Evolutionary conservation across 2,113 vertebrate genomes (phyloP).

Genomic region (Cololabis saira): DNA sequence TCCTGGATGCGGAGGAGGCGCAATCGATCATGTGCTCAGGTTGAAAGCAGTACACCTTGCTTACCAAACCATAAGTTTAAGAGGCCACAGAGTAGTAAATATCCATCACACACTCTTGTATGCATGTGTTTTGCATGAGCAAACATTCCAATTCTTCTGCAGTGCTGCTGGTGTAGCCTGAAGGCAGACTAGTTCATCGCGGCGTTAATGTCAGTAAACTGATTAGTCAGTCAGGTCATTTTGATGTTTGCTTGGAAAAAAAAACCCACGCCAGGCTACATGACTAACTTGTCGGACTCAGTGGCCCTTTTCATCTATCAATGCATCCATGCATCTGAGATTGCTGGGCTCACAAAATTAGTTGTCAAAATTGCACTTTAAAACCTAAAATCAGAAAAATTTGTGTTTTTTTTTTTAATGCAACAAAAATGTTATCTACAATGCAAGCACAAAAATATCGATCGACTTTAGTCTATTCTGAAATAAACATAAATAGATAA

Average conservation of each 20-base stretch:
- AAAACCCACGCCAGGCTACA: conserved; percentile 33
- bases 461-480: too few species aligned
- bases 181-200: conserved; percentile 55
- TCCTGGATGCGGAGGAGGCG: too few species aligned
- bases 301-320: background rate
- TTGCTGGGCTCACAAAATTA: background rate
- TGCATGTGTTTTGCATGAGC: conserved; percentile 6
- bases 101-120: background rate
- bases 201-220: conserved; percentile 72
- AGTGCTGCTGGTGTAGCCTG: conserved; percentile 55
- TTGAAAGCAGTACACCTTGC: too few species aligned
- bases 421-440: too few species aligned
- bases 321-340: background rate
- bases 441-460: too few species aligned
- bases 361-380: background rate
- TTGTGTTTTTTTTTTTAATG: too few species aligned
- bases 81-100: too few species aligned
- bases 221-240: conserved; percentile 67
- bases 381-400: too few species aligned
- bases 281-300: conserved; percentile 49
- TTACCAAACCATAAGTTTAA: too few species aligned
- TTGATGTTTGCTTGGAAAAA: conserved; percentile 33
- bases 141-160: background rate
- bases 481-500: too few species aligned
- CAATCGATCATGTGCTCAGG: too few species aligned